A percentile compares a stretch with the other conserved stretches of the same genome.
These are phyloP conservation scores for Zeugodacus cucurbitae DNA, from an alignment of 1,140 invertebrate genomes.

Conservation along the genomic window DNA sequence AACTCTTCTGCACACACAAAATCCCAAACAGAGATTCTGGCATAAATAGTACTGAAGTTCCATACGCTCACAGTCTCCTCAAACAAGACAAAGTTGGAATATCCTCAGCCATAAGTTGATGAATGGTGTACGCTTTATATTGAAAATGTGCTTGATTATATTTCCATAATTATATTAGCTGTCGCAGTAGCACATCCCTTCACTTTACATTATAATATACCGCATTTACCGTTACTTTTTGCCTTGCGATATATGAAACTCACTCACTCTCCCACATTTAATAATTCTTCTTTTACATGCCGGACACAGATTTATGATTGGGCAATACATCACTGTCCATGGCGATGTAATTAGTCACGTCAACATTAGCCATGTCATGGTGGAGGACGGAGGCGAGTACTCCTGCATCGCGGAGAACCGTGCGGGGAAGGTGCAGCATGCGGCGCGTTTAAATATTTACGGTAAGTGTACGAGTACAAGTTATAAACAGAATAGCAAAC, in stretches of 20 bases:
- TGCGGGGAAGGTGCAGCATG: constrained; percentile 80
- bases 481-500: not conserved
- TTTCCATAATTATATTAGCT: not conserved
- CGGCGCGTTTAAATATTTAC: constrained; percentile 86
- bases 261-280: not conserved
- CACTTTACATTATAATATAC: not conserved
- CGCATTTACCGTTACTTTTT: not conserved
- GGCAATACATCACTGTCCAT: constrained; percentile 82
- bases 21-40: too few relatives aligned
- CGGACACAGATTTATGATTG: constrained; percentile 78
- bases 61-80: too few relatives aligned
- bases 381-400: constrained; percentile 90
- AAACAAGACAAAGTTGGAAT: too few relatives aligned
- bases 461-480: constrained; percentile 77
- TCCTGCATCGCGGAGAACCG: constrained; percentile 83
- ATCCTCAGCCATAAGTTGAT: not conserved
- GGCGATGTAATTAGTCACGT: constrained; percentile 89
- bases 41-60: too few relatives aligned
- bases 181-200: not conserved
- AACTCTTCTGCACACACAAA: too few relatives aligned
- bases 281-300: constrained; percentile 30
- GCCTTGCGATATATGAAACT: not conserved
- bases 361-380: constrained; percentile 85
- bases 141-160: not conserved
- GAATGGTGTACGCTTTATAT: not conserved